Evolutionary conservation across 2,888 invertebrate species (phyloP), one percentile per base, ranked within the genome.

Genomic region (Leptopterna dolabrata): DNA sequence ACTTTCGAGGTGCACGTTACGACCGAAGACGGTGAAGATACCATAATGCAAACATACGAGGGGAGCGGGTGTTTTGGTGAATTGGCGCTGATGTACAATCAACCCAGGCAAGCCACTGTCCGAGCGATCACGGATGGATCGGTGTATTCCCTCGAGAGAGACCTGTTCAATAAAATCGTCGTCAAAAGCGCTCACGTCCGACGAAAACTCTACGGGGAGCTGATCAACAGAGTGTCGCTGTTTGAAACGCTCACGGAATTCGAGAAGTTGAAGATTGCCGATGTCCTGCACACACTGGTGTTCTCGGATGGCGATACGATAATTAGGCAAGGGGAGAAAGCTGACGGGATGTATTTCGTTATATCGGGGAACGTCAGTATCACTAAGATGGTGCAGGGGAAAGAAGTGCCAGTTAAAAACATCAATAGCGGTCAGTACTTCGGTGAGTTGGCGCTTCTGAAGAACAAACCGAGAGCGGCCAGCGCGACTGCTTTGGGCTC

Each of bases 331-430:
- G 95, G 98, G 29, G 98, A 98, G 92, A 94, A 94, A 55, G 99
- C 98, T 88, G 98, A 98, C 92, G 98, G 98, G 90, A 99, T 99
- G 98, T 99, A 97, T 93, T 98, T 99, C 92, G 95, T 99, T 71
- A 98, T 99, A 93, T 95, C 96, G 91, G 99, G 99, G 89, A 95
- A 95, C 91, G 96, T 98, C 91, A 96, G 96, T 91, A 96, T 97
- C 92, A 93, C 82, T 1, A 86, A 78, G 30, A 63, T n/a, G 14
- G 43, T 30, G 0, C 78, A 36, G 2, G 36, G n/a, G 4, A 43
- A 63, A 36, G 86, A 78, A 24, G 55, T 36, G 11, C 27, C 55
- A 16, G 47, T 95, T 87, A 94, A 93, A 90, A 92, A 93, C 88
- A 92, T 94, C 89, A 92, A 92, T 80, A 94, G 94, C 89, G 95